Percentiles rank a stretch among this genome's conserved stretches.
These are phyloP conservation scores for Andrena hattorfiana DNA, from an alignment of 2,888 invertebrate species.

Conservation along the genomic window DNA sequence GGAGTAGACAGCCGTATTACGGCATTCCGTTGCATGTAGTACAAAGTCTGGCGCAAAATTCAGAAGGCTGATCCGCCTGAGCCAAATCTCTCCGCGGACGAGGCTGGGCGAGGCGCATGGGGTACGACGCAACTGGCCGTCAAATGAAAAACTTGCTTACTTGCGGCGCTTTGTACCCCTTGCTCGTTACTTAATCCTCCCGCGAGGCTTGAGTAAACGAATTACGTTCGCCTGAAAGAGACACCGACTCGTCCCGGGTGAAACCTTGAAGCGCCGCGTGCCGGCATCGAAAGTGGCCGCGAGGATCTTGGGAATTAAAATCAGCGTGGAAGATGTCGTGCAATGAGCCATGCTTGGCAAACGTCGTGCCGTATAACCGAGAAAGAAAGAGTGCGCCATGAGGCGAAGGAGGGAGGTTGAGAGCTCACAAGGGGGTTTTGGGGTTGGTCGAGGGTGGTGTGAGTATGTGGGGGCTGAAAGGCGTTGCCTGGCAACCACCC, in stretches of 20 bases:
- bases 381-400: slow-evolving; percentile 65
- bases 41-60: slow-evolving; percentile 38
- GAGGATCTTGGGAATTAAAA: slow-evolving; percentile 58
- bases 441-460: slow-evolving; percentile 79
- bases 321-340: slow-evolving; percentile 57
- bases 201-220: slow-evolving; percentile 1
- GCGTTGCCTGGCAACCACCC: slow-evolving; percentile 84
- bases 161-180: background rate
- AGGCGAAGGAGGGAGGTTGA: slow-evolving; percentile 66
- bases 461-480: slow-evolving; percentile 81
- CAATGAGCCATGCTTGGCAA: slow-evolving; percentile 78
- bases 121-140: slow-evolving; percentile 5
- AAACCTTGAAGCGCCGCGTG: background rate
- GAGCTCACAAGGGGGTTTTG: slow-evolving; percentile 75
- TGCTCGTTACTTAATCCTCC: background rate
- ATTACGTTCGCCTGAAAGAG: background rate
- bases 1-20: slow-evolving; percentile 52
- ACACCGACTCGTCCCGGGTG: background rate
- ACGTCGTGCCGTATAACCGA: slow-evolving; percentile 71
- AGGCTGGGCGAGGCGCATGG: slow-evolving; percentile 14
- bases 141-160: slow-evolving; percentile 44
- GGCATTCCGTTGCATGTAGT: slow-evolving; percentile 38
- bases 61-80: slow-evolving; percentile 45
- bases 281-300: slow-evolving; percentile 11
- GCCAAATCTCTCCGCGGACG: slow-evolving; percentile 29